Evolutionary conservation across 2,113 vertebrate genomes (phyloP).

Genomic region (Plectropomus leopardus): DNA sequence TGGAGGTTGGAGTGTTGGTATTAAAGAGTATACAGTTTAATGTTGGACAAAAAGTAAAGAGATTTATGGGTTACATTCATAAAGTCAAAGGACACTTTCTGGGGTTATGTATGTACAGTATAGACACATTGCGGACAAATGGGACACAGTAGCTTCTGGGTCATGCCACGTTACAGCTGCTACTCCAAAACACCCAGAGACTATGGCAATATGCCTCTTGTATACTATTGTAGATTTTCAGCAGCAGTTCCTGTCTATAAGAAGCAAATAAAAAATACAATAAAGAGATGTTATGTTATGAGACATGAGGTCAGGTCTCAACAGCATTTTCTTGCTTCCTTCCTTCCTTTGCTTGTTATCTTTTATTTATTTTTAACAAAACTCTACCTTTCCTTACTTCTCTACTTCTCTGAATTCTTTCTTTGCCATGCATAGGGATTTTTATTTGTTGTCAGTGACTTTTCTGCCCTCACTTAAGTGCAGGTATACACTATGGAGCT

Average conservation of each 20-base stretch:
- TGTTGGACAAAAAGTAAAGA: neutral
- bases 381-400: neutral
- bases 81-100: neutral
- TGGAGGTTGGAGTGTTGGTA: neutral
- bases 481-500: neutral
- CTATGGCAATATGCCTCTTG: slow-evolving; percentile 41
- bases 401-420: neutral
- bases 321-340: neutral
- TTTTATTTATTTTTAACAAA: neutral
- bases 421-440: neutral
- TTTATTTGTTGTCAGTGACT: neutral
- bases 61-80: slow-evolving; percentile 15
- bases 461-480: neutral
- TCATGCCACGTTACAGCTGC: slow-evolving; percentile 12
- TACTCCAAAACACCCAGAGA: slow-evolving; percentile 41
- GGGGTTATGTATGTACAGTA: slow-evolving; percentile 42
- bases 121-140: slow-evolving; percentile 39
- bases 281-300: slow-evolving; percentile 68
- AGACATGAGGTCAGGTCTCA: slow-evolving; percentile 8
- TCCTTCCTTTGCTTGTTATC: neutral
- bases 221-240: slow-evolving; percentile 71
- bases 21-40: neutral
- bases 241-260: slow-evolving; percentile 68
- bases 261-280: slow-evolving; percentile 63
- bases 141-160: slow-evolving; percentile 25